Evolutionary conservation across 2,888 invertebrate genomes (phyloP).

Genomic region (Hipparchia sbordonii): DNA sequence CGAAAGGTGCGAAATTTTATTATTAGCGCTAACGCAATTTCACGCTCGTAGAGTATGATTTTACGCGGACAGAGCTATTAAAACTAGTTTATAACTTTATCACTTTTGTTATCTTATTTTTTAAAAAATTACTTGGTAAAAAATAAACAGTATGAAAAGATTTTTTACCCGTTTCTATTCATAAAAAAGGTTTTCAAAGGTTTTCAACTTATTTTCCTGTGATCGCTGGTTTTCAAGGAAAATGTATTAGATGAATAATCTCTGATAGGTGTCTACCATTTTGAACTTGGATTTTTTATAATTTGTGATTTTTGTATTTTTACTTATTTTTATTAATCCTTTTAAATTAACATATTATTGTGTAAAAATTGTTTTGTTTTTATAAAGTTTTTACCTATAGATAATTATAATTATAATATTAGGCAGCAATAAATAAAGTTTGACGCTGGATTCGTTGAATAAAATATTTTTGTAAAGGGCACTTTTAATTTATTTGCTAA

Average conservation of each 20-base stretch:
- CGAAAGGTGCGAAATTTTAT: too few relatives aligned
- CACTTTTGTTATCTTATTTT: too few relatives aligned
- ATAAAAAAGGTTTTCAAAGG: too few relatives aligned
- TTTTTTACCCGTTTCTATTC: too few relatives aligned
- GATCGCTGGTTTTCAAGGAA: too few relatives aligned
- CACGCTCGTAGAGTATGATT: too few relatives aligned
- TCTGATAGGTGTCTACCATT: neutral
- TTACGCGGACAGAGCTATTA: too few relatives aligned
- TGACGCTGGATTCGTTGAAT: constrained; percentile 49
- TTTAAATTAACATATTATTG: neutral
- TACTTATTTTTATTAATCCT: neutral
- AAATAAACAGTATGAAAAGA: too few relatives aligned
- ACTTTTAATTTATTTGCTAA: constrained; percentile 44
- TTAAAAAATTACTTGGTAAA: too few relatives aligned
- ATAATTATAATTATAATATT: constrained; percentile 37
- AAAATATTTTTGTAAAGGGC: constrained; percentile 57
- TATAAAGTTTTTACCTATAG: constrained; percentile 28
- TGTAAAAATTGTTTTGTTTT: constrained; percentile 32
- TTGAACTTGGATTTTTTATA: neutral
- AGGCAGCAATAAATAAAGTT: constrained; percentile 49
- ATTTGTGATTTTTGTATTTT: neutral
- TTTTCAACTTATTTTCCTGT: too few relatives aligned
- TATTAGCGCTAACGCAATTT: too few relatives aligned
- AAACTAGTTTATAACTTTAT: too few relatives aligned
- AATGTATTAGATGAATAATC: neutral